phyloP scores from a whole-genome alignment of 2,888 invertebrate species.

The Steinernema hermaphroditum region DNA sequence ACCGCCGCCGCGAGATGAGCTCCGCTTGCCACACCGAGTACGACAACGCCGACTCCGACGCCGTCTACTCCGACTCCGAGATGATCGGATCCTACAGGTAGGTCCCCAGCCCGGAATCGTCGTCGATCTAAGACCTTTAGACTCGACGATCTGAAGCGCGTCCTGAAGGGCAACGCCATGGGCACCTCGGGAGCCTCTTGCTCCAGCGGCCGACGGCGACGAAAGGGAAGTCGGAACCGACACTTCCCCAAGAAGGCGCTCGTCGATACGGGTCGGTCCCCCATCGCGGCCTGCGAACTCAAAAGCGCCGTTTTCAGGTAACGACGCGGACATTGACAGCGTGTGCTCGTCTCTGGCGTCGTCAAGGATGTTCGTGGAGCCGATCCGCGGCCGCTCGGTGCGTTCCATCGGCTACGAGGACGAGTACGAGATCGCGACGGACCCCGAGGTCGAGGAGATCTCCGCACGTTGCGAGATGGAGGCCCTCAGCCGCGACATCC shows the following conservation, averaged over 20 bases:
- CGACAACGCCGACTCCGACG: conserved; percentile 59
- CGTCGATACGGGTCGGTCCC: conserved; percentile 11
- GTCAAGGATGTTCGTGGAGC: conserved; percentile 47
- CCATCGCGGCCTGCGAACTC: no score
- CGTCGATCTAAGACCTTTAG: no score
- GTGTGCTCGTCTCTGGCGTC: conserved; percentile 53
- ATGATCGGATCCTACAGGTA: conserved; percentile 39
- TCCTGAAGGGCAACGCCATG: conserved; percentile 34
- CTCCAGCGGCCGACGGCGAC: conserved; percentile 15
- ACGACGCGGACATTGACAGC: conserved; percentile 53
- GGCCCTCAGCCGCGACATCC: conserved; percentile 54
- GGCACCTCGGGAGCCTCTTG: conserved; percentile 1
- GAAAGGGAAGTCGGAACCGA: conserved; percentile 12
- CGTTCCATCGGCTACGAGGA: conserved; percentile 66
- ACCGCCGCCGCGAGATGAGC: conserved; percentile 43
- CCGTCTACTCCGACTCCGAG: conserved; percentile 44
- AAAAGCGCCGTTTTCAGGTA: no score
- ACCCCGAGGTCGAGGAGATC: conserved; percentile 38
- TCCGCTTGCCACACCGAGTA: conserved; percentile 64
- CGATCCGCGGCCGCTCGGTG: conserved; percentile 48
- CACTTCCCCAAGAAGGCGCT: neutral
- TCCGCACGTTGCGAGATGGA: conserved; percentile 34
- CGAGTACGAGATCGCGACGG: conserved; percentile 59
- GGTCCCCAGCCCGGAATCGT: no score
- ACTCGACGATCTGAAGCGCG: conserved; percentile 42